phyloP scores from a whole-genome alignment of 2,797 vertebrate species.

The Chrysolophus pictus region DNA sequence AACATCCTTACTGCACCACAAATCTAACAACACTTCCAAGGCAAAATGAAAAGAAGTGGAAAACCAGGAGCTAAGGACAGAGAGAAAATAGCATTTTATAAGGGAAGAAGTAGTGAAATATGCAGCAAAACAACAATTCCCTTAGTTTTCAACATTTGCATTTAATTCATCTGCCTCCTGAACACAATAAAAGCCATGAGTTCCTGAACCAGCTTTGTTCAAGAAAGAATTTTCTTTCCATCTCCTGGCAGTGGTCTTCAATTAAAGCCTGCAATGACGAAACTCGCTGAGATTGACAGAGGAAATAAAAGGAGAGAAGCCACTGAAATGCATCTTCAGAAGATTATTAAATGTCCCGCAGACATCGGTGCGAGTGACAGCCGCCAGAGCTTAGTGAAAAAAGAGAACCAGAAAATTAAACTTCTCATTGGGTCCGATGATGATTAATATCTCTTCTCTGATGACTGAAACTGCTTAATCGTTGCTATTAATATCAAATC shows the following conservation, averaged over 20 bases:
- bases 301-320: conserved; percentile 45
- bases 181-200: neutral
- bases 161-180: conserved; percentile 1
- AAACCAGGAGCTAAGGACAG: neutral
- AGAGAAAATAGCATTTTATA: neutral
- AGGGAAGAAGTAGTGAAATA: neutral
- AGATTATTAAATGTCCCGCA: conserved; percentile 50
- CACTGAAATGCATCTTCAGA: conserved; percentile 37
- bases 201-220: neutral
- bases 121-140: neutral
- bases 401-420: conserved; percentile 66
- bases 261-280: conserved; percentile 32
- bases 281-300: neutral
- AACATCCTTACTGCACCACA: neutral
- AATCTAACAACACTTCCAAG: neutral
- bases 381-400: neutral
- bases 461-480: conserved; percentile 70
- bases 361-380: neutral
- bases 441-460: conserved; percentile 76
- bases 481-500: conserved; percentile 70
- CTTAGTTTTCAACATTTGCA: neutral
- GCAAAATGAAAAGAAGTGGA: neutral
- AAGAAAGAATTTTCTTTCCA: neutral
- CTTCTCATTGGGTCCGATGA: conserved; percentile 73
- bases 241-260: conserved; percentile 60